Base-by-base conservation (phyloP, 2,113 vertebrate genomes). In the Amia ocellicauda region DNA sequence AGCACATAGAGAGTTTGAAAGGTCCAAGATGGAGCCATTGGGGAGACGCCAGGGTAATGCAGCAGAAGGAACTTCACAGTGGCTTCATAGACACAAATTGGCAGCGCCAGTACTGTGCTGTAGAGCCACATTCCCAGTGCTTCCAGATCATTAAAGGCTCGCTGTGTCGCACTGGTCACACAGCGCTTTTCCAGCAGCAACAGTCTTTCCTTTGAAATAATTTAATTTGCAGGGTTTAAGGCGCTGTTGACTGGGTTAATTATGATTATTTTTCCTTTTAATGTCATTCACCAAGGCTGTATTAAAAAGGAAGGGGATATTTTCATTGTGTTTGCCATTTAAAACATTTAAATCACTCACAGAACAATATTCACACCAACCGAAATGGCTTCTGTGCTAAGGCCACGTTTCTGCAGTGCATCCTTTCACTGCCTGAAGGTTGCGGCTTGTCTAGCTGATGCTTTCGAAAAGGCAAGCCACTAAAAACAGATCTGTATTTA, bases 141-240 rank as follows among this genome's bases (percentile, higher is more conserved):
- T 68, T 53, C 52, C 54, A 69, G 63, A 60, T 80, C 77, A 71
- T 77, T 77, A 80, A 74, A 77, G 24, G 56, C 64, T 72, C 59
- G 75, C 74, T 73, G 62, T 73, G 63, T 64, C 62, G 63, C 57
- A 73, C 60, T 67, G 62, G 69, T 68, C 77, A 78, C 71, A 60
- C 45, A 61, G 74, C 63, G 75, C 74, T 62, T 68, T 60, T 69
- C 66, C 75, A 75, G 76, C 82, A 51, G 62, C 23, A 52, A 66
- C 56, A 67, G 63, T 79, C 81, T 13, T 22, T 22, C 16, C 20
- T n/a, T n/a, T n/a, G n/a, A n/a, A n/a, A n/a, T n/a, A n/a, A n/a
- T n/a, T n/a, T n/a, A n/a, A 50, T 17, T 50, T 50, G 5, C 3
- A 4, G 16, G 20, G 47, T 50, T 50, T 50, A 13, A 50, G 16